A percentile compares a stretch with the other conserved stretches of the same genome.
These are phyloP conservation scores for Cryptocephalus moraei DNA, from an alignment of 2,888 invertebrate species.

Conservation along the genomic window DNA sequence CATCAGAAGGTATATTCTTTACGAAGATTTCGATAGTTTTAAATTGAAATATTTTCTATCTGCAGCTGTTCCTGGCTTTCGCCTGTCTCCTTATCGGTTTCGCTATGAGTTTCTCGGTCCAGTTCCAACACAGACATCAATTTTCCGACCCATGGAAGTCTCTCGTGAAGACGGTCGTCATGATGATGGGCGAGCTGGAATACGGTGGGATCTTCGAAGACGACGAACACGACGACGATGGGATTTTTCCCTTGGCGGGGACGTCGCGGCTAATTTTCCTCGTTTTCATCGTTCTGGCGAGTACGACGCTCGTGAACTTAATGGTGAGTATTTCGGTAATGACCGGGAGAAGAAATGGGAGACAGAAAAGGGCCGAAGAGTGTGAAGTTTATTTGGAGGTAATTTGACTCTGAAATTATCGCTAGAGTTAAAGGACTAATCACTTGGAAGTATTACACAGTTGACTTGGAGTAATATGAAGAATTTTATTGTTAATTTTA, in stretches of 20 bases:
- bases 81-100: constrained; percentile 45
- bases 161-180: constrained; percentile 43
- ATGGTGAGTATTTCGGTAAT: constrained; percentile 27
- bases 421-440: no score
- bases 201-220: constrained; percentile 37
- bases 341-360: no score
- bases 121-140: constrained; percentile 38
- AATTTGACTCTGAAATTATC: no score
- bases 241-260: constrained; percentile 6
- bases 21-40: neutral
- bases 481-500: no score
- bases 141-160: constrained; percentile 37
- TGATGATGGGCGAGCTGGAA: constrained; percentile 50
- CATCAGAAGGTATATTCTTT: no score
- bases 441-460: no score
- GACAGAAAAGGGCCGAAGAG: no score
- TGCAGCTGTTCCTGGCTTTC: constrained; percentile 43
- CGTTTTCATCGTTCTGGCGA: constrained; percentile 41
- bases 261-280: constrained; percentile 40
- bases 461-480: no score
- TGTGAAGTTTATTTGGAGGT: no score
- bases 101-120: constrained; percentile 44
- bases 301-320: constrained; percentile 47
- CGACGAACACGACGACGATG: constrained; percentile 9
- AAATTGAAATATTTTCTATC: constrained; percentile 1